These are phyloP conservation scores for Fregetta grallaria DNA, from an alignment of 2,113 vertebrate species.

Conservation along the genomic window DNA sequence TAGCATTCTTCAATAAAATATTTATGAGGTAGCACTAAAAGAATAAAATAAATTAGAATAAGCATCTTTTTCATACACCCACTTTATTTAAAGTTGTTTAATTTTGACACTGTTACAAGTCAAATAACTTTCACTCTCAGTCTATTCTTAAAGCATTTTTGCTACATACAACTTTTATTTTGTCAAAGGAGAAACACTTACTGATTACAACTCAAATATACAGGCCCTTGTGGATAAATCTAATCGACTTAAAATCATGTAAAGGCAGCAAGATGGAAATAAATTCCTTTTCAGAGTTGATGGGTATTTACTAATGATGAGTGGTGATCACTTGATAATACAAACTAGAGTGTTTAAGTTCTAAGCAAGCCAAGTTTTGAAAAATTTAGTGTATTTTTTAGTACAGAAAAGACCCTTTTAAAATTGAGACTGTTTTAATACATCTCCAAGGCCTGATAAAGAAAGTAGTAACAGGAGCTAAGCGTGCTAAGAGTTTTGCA, in stretches of 20 bases:
- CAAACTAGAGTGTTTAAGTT: not conserved
- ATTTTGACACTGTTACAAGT: not conserved
- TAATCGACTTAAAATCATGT: not conserved
- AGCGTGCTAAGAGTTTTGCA: not conserved
- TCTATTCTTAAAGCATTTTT: not conserved
- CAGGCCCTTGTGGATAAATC: not conserved
- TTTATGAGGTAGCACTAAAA: conserved; percentile 89
- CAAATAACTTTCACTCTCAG: not conserved
- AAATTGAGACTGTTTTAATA: not conserved
- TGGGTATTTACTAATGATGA: not conserved
- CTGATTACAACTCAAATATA: not conserved
- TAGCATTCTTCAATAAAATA: conserved; percentile 89
- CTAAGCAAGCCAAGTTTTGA: not conserved
- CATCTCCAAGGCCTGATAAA: not conserved
- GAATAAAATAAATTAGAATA: conserved; percentile 58
- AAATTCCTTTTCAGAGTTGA: not conserved
- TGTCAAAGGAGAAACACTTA: not conserved
- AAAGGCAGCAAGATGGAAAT: not conserved
- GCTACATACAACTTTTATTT: not conserved
- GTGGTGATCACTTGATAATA: not conserved
- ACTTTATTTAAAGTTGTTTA: not conserved
- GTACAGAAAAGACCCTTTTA: not conserved
- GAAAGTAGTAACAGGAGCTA: not conserved
- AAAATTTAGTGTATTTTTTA: not conserved
- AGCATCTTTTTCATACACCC: not conserved